A percentile compares a stretch with the other conserved stretches of the same genome.
These are phyloP conservation scores for Melanogrammus aeglefinus DNA, from an alignment of 2,797 vertebrate genomes.

Conservation along the genomic window DNA sequence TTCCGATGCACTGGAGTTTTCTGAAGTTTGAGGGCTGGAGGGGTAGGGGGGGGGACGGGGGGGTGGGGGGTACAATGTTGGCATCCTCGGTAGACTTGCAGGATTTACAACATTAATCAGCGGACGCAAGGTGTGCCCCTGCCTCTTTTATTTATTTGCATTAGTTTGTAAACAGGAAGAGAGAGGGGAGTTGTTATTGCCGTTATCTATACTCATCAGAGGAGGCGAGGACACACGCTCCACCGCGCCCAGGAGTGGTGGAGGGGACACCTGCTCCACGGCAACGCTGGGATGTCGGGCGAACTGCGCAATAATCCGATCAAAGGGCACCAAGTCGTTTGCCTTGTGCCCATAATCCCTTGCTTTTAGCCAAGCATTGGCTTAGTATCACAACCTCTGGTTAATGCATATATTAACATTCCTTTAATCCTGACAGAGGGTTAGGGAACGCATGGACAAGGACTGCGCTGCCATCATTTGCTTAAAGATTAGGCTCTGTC, in stretches of 20 bases:
- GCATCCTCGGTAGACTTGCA: conserved; percentile 57
- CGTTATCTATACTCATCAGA: conserved; percentile 43
- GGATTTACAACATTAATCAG: conserved; percentile 69
- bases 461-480: conserved; percentile 35
- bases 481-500: background rate
- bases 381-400: conserved; percentile 56
- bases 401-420: conserved; percentile 59
- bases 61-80: conserved; percentile 64
- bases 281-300: conserved; percentile 31
- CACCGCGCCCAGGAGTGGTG: conserved; percentile 32
- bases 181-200: conserved; percentile 63
- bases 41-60: conserved; percentile 28
- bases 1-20: conserved; percentile 61
- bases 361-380: conserved; percentile 51
- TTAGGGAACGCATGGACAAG: conserved; percentile 42
- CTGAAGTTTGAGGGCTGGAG: conserved; percentile 28
- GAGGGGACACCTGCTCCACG: conserved; percentile 57
- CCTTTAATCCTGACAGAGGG: conserved; percentile 53
- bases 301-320: conserved; percentile 71
- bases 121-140: conserved; percentile 14
- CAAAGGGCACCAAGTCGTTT: conserved; percentile 51
- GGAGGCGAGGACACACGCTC: conserved; percentile 35
- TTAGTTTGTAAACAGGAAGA: conserved; percentile 21
- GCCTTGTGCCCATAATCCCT: conserved; percentile 54
- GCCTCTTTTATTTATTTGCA: background rate